Conservation (phyloP, 2,888 invertebrate genomes). For the Mythimna ferrago region DNA sequence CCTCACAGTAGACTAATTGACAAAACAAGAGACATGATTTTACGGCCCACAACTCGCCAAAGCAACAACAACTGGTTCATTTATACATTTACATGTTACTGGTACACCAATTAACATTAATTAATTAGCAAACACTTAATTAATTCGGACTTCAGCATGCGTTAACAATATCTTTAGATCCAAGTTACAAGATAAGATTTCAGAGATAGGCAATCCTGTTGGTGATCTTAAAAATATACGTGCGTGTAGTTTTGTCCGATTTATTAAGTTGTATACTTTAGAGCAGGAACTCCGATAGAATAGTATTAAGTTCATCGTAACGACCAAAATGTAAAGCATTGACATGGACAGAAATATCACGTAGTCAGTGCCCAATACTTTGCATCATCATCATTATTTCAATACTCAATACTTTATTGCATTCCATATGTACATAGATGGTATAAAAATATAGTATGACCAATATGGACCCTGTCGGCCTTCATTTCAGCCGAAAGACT, state of each 20-base stretch:
- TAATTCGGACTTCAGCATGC: neutral
- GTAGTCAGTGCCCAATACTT: no score
- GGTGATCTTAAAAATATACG: neutral
- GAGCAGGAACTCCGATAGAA: no score
- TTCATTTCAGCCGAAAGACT: no score
- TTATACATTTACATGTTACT: neutral
- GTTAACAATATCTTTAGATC: neutral
- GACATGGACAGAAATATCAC: no score
- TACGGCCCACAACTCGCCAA: neutral
- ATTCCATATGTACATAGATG: no score
- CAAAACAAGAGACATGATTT: neutral
- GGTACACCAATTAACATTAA: constrained; percentile 34
- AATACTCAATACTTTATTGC: no score
- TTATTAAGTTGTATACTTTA: neutral
- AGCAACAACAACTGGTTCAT: constrained; percentile 25
- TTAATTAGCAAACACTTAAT: constrained; percentile 24
- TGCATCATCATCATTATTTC: no score
- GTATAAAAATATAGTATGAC: no score
- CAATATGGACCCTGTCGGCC: no score
- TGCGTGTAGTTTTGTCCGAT: neutral
- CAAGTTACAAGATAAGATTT: constrained; percentile 8
- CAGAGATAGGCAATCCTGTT: constrained; percentile 10
- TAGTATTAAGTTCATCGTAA: no score
- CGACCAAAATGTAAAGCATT: no score
- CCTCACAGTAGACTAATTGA: constrained; percentile 15